A percentile compares a stretch with the other conserved stretches of the same genome.
Evolutionary conservation across 1,140 invertebrate species (phyloP).

Genomic region (Potamilus streckersoni): DNA sequence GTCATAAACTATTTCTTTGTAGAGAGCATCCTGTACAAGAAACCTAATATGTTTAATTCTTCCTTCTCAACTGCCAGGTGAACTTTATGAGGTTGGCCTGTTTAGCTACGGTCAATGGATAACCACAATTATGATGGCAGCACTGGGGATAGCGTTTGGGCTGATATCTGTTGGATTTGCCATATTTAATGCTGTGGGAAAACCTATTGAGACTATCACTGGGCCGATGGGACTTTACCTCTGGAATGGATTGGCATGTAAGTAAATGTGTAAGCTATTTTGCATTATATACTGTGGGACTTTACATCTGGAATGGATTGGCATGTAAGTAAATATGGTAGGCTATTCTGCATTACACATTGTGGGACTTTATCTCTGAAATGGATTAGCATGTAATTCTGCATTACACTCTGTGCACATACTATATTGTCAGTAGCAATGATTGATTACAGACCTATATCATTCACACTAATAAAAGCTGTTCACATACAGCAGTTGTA

Average conservation of each 20-base stretch:
- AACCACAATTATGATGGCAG: constrained; percentile 75
- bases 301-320: constrained; percentile 68
- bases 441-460: neutral
- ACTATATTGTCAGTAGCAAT: neutral
- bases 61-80: too few relatives aligned
- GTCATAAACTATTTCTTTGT: too few relatives aligned
- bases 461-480: too few relatives aligned
- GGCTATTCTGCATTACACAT: constrained; percentile 1
- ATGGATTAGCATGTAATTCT: neutral
- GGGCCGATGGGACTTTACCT: constrained; percentile 83
- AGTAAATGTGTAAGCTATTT: constrained; percentile 59
- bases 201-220: constrained; percentile 78
- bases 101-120: constrained; percentile 81
- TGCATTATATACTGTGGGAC: neutral
- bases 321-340: constrained; percentile 74
- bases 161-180: constrained; percentile 79
- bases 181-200: constrained; percentile 82
- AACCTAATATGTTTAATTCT: too few relatives aligned
- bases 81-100: constrained; percentile 77
- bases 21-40: too few relatives aligned
- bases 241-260: constrained; percentile 82
- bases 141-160: constrained; percentile 77
- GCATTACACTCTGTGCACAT: too few relatives aligned
- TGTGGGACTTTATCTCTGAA: neutral
- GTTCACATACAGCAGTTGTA: too few relatives aligned